phyloP scores from a whole-genome alignment of 2,888 invertebrate genomes.

The Fragum fragum region DNA sequence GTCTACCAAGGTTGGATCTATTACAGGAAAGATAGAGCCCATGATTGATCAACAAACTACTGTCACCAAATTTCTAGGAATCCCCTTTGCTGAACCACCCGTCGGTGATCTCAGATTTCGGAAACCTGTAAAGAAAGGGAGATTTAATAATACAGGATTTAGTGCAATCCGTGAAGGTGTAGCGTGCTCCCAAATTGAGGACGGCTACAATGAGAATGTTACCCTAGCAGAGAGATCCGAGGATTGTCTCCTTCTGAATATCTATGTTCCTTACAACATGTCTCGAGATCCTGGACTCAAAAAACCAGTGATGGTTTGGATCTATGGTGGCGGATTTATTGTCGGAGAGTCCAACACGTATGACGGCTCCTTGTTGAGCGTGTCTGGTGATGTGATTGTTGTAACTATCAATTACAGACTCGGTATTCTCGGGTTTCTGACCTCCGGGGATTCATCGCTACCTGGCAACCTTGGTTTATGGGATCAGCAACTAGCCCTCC shows the following conservation, averaged over 20 bases:
- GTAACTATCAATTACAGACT: slow-evolving; percentile 73
- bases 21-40: background rate
- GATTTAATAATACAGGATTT: slow-evolving; percentile 10
- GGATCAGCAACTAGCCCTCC: slow-evolving; percentile 74
- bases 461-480: slow-evolving; percentile 76
- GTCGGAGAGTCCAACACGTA: slow-evolving; percentile 40
- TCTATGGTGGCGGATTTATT: slow-evolving; percentile 60
- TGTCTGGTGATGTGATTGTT: slow-evolving; percentile 59
- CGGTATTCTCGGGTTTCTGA: slow-evolving; percentile 71
- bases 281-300: background rate
- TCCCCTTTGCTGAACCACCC: slow-evolving; percentile 54
- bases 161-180: slow-evolving; percentile 41
- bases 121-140: slow-evolving; percentile 47
- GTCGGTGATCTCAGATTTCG: slow-evolving; percentile 46
- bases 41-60: background rate
- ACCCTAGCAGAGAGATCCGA: slow-evolving; percentile 29
- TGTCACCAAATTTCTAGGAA: slow-evolving; percentile 39
- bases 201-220: background rate
- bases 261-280: slow-evolving; percentile 38
- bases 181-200: slow-evolving; percentile 34
- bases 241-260: slow-evolving; percentile 57
- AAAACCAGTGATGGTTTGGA: slow-evolving; percentile 57
- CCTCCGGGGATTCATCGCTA: slow-evolving; percentile 47
- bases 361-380: slow-evolving; percentile 33
- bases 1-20: background rate